phyloP scores from a whole-genome alignment of 2,888 invertebrate genomes.

The Oegoconia quadripuncta region DNA sequence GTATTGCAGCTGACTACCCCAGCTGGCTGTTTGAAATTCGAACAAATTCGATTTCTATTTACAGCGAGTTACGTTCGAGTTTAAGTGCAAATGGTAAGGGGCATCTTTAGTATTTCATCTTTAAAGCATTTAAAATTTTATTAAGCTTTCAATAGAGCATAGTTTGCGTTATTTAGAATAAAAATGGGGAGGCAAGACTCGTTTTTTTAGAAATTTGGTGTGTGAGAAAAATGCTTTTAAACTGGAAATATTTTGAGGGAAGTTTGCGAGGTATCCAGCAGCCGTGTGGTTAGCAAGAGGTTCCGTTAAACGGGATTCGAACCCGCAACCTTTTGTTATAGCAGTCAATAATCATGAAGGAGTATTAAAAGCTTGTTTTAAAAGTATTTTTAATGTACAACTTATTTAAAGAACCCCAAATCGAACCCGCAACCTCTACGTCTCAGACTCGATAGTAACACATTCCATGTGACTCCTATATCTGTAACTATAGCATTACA shows the following conservation, averaged over 20 bases:
- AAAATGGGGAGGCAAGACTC: constrained; percentile 2
- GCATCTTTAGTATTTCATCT: background rate
- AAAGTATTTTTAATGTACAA: no score
- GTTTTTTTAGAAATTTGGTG: background rate
- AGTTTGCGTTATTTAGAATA: constrained; percentile 1
- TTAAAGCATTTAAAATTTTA: background rate
- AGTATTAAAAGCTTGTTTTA: no score
- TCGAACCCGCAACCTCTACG: no score
- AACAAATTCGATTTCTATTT: constrained; percentile 2
- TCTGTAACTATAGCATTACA: background rate
- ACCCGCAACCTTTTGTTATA: no score
- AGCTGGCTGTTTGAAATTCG: constrained; percentile 1
- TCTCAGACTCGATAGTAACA: no score
- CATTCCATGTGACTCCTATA: no score
- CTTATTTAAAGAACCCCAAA: no score
- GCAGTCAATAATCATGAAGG: no score
- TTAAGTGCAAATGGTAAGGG: constrained; percentile 1
- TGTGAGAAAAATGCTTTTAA: constrained; percentile 7
- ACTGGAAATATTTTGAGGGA: background rate
- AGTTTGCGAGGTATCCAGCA: background rate
- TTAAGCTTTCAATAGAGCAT: background rate
- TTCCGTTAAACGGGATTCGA: no score
- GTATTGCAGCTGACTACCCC: constrained; percentile 19
- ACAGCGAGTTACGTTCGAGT: constrained; percentile 4
- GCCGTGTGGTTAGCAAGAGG: no score